Evolutionary conservation across 2,888 invertebrate genomes (phyloP).

Genomic region (Brachyptera risi): DNA sequence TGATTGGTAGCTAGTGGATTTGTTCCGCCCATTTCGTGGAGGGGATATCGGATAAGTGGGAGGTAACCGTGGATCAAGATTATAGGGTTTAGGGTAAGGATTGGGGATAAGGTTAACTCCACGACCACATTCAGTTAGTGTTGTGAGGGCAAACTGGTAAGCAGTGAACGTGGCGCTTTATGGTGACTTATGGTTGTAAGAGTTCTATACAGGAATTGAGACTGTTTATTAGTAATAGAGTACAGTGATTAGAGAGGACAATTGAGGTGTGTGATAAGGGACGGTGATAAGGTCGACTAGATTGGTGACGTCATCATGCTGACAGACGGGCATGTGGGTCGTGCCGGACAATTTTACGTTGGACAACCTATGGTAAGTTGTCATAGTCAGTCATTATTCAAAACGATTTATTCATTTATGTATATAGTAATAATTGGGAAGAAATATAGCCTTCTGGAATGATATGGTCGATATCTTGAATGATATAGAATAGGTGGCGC

Average conservation of each 20-base stretch:
- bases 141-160: conserved; percentile 14
- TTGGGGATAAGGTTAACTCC: conserved; percentile 6
- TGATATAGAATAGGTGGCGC: no score
- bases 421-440: no score
- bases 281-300: conserved; percentile 19
- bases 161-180: neutral
- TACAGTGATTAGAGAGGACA: neutral
- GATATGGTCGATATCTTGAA: no score
- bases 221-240: no score
- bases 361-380: conserved; percentile 23
- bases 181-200: neutral
- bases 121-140: conserved; percentile 26
- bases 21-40: conserved; percentile 2
- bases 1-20: conserved; percentile 9
- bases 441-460: no score
- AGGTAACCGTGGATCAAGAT: conserved; percentile 3
- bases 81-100: conserved; percentile 19
- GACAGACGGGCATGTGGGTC: conserved; percentile 45
- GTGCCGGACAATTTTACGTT: conserved; percentile 44
- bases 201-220: neutral
- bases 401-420: no score
- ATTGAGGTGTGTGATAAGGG: neutral
- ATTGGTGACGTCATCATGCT: conserved; percentile 40
- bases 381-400: no score
- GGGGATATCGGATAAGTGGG: conserved; percentile 8